Conservation (phyloP, 2,797 vertebrate genomes). For the Microctenopoma stevenorrisi region DNA sequence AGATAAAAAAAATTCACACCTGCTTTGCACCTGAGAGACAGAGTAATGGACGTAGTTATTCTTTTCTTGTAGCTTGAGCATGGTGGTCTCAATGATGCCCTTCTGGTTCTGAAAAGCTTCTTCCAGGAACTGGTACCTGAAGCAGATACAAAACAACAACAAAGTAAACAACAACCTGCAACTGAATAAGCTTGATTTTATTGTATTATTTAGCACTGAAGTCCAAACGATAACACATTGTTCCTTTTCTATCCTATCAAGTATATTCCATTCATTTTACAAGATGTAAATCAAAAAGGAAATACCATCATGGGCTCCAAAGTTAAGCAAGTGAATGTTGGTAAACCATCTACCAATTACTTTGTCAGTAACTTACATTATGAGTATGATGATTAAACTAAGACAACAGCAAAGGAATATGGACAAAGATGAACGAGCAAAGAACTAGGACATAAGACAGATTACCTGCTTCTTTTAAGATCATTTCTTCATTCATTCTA, state of each 20-base stretch:
- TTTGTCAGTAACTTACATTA: neutral
- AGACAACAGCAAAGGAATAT: neutral
- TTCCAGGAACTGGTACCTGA: slow-evolving; percentile 97
- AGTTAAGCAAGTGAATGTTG: too few relatives aligned
- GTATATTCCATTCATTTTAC: neutral
- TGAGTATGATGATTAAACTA: neutral
- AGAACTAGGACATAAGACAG: too few relatives aligned
- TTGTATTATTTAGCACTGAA: neutral
- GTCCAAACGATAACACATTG: too few relatives aligned
- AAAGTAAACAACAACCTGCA: neutral
- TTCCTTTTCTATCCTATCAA: neutral
- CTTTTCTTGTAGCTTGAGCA: slow-evolving; percentile 96
- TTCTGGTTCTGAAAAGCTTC: slow-evolving; percentile 99
- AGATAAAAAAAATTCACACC: slow-evolving; percentile 77
- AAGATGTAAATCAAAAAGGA: neutral
- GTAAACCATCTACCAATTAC: neutral
- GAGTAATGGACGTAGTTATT: slow-evolving; percentile 97
- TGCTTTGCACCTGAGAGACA: slow-evolving; percentile 95
- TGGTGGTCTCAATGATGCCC: slow-evolving; percentile 91
- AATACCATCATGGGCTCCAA: too few relatives aligned
- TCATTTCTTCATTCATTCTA: too few relatives aligned
- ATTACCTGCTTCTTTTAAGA: too few relatives aligned
- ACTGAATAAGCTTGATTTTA: neutral
- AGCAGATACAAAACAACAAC: slow-evolving; percentile 39
- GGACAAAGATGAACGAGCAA: neutral